Conservation (phyloP, 2,113 vertebrate species). For the Clinocottus analis region DNA sequence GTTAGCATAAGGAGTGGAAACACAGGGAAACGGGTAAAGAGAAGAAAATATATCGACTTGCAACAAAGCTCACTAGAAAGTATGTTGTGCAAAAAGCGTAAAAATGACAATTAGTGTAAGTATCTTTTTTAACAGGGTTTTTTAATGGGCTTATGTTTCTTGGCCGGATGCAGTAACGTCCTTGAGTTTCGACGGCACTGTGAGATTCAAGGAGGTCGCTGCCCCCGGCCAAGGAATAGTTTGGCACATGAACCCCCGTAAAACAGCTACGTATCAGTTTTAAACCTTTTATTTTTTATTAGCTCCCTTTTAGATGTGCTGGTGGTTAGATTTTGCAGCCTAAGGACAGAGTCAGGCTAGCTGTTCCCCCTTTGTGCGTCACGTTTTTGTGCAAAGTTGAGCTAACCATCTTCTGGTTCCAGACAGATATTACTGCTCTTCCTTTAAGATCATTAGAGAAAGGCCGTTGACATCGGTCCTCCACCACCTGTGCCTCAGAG, state of each 20-base stretch:
- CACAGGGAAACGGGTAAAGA: background rate
- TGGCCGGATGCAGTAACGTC: background rate
- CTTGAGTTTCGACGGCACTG: background rate
- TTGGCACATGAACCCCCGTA: background rate
- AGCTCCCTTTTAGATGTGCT: background rate
- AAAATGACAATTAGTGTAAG: background rate
- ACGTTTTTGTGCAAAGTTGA: background rate
- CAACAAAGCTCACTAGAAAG: background rate
- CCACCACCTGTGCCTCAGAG: background rate
- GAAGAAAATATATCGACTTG: background rate
- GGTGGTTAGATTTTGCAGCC: background rate
- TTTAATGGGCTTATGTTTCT: background rate
- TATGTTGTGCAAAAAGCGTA: background rate
- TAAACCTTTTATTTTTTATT: background rate
- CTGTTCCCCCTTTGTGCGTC: background rate
- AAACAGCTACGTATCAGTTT: background rate
- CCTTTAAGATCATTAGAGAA: background rate
- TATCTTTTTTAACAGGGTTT: background rate
- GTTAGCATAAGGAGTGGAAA: background rate
- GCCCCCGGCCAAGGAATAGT: background rate
- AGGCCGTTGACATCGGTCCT: slow-evolving; percentile 2
- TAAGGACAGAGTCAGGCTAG: background rate
- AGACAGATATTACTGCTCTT: background rate
- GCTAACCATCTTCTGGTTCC: background rate
- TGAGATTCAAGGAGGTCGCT: background rate